Evolutionary conservation across 1,140 invertebrate genomes (phyloP).

Genomic region (Atopsyche davidsoni): DNA sequence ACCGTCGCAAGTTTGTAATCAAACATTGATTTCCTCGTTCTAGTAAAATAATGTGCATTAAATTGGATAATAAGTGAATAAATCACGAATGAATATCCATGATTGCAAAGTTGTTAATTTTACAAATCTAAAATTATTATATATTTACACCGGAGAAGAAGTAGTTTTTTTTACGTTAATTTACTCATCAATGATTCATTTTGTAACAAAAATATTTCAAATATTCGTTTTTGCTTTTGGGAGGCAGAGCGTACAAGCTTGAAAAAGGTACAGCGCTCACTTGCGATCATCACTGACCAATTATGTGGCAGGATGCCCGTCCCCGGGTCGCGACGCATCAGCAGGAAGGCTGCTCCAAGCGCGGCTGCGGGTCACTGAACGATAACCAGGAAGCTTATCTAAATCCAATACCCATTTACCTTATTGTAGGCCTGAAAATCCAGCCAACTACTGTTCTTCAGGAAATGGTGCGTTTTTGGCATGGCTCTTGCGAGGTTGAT

Average conservation of each 20-base stretch:
- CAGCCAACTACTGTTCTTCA: conserved; percentile 54
- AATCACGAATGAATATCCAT: too few species aligned
- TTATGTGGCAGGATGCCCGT: too few species aligned
- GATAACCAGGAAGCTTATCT: too few species aligned
- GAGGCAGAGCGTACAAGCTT: conserved; percentile 45
- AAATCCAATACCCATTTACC: conserved; percentile 31
- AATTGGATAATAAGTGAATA: too few species aligned
- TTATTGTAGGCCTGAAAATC: conserved; percentile 48
- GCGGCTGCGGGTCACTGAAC: too few species aligned
- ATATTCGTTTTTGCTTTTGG: conserved; percentile 42
- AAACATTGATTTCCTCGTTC: too few species aligned
- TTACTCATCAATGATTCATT: not conserved
- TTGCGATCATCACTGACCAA: too few species aligned
- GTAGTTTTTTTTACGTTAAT: not conserved
- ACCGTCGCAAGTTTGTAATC: too few species aligned
- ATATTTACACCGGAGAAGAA: not conserved
- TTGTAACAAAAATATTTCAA: conserved; percentile 1
- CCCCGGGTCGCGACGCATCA: too few species aligned
- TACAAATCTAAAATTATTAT: not conserved
- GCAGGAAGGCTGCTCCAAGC: too few species aligned
- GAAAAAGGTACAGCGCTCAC: too few species aligned
- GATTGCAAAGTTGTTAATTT: not conserved
- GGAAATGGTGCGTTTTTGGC: conserved; percentile 62
- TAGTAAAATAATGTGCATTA: too few species aligned
- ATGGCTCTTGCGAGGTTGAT: conserved; percentile 70